These are phyloP conservation scores for Germaria angustata DNA, from an alignment of 2,888 invertebrate genomes.

Conservation along the genomic window DNA sequence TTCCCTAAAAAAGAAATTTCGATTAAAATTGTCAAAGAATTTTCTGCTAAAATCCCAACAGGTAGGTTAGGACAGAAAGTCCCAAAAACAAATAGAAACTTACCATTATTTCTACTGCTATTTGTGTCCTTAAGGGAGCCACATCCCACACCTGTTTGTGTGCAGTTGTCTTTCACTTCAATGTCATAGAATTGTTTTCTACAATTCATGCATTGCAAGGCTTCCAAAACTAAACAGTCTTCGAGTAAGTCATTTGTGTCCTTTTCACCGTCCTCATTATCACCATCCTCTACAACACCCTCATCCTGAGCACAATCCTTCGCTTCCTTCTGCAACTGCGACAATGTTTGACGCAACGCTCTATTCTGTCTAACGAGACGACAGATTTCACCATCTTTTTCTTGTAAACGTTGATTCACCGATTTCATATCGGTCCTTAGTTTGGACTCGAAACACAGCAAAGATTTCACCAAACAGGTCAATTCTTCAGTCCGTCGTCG, in stretches of 20 bases:
- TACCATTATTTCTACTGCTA: slow-evolving; percentile 74
- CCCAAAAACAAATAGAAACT: slow-evolving; percentile 44
- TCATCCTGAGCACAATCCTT: slow-evolving; percentile 70
- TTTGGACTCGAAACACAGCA: slow-evolving; percentile 79
- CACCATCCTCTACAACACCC: slow-evolving; percentile 70
- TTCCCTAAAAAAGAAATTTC: no score
- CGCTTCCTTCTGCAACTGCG: slow-evolving; percentile 66
- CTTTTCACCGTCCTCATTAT: slow-evolving; percentile 56
- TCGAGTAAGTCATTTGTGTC: slow-evolving; percentile 63
- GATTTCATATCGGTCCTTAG: slow-evolving; percentile 79
- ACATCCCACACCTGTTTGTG: slow-evolving; percentile 71
- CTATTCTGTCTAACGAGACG: slow-evolving; percentile 76
- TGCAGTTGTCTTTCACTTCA: slow-evolving; percentile 75
- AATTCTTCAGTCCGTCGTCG: slow-evolving; percentile 78
- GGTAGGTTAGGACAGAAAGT: no score
- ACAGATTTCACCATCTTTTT: slow-evolving; percentile 78
- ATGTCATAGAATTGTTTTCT: slow-evolving; percentile 79
- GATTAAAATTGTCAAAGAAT: no score
- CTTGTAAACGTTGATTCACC: slow-evolving; percentile 77
- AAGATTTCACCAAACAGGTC: slow-evolving; percentile 78
- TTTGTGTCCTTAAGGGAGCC: slow-evolving; percentile 67
- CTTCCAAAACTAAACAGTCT: slow-evolving; percentile 75
- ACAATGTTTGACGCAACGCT: slow-evolving; percentile 74
- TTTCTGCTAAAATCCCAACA: no score
- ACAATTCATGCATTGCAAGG: slow-evolving; percentile 79